Base-by-base conservation (phyloP, 2,797 vertebrate species). In the Botia almorhae region DNA sequence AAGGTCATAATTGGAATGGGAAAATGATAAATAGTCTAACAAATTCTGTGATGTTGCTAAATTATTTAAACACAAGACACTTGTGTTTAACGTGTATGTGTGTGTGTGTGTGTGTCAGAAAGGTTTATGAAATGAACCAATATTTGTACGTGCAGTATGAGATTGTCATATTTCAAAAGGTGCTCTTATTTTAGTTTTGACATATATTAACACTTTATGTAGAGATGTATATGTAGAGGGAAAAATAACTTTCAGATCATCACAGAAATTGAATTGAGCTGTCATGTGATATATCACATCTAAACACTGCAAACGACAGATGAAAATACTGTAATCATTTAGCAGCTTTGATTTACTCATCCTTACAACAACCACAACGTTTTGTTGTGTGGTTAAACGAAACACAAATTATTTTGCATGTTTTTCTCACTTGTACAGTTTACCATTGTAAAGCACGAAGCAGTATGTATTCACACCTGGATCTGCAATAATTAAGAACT, bases 111-210 rank as follows among this genome's bases (percentile, higher is more conserved):
- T 39, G 39, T 6, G 4, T 39, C 5, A 29, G 29, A 23, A 80
- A 74, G 60, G 69, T 19, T 76, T 80, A 53, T 68, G 51, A 63
- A 43, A 55, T 53, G 26, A 83, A 67, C 26, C 69, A 21, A 23
- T 69, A 53, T 79, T 68, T 82, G 64, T 81, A 56, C 63, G 58
- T 82, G 68, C 46, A 71, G 58, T 43, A 78, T 72, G 55, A n/a
- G 60, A 11, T 29, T 29, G 29, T 75, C 85, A 87, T 89, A 60
- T 89, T 88, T 77, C 86, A 84, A 72, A 90, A 89, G 92, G 90
- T 91, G 92, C 91, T 91, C 85, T 90, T 85, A 87, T 90, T 86
- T 89, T 86, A 87, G 82, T 89, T 89, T 19, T 89, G 87, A 88
- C 87, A 84, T 71, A 36, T 83, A 87, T 63, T 84, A 89, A 85